Base-by-base conservation (phyloP, 2,888 invertebrate species). In the Doris montereyensis region DNA sequence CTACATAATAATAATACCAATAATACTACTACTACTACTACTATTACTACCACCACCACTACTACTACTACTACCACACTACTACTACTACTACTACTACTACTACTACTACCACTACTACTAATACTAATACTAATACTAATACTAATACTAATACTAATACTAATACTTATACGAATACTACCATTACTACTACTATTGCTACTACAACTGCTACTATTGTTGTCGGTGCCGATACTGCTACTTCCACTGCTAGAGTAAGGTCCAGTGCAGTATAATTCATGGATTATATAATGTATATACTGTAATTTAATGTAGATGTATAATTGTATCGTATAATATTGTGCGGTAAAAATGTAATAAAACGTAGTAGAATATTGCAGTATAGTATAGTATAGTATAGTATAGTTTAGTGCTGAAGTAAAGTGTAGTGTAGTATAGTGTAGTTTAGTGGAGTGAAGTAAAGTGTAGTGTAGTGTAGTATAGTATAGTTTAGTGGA, bases 401-500 rank as follows among this genome's bases (percentile, higher is more conserved):
- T 65, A 58, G 72, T 34, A 41, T 65, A 41, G 78, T 72, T 72
- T 62, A 28, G 73, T 72, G 72, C 65, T n/a, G n/a, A n/a, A 41
- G 72, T 41, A 52, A 30, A 41, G 35, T 62, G 62, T 62, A 73
- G 72, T 78, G 78, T 72, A 65, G 62, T 72, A 52, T 78, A 73
- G 65, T 73, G 72, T 24, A 32, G 72, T 65, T 62, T 26, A 65
- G 72, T 72, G 78, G 35, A 26, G 70, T 72, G 72, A 34, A 73
- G 78, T 73, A 73, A 41, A 30, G 72, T 78, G 73, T 62, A 41
- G 72, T 78, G 52, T 57, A 67, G 74, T 57, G 58, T 67, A 78
- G 78, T 74, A 30, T 67, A 74, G 78, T 74, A 58, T 74, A 74
- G 74, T 57, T 41, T 78, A 67, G 78, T 74, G 68, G 30, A 74